Evolutionary conservation across 2,113 vertebrate species (phyloP).

Genomic region (Morone chrysops): DNA sequence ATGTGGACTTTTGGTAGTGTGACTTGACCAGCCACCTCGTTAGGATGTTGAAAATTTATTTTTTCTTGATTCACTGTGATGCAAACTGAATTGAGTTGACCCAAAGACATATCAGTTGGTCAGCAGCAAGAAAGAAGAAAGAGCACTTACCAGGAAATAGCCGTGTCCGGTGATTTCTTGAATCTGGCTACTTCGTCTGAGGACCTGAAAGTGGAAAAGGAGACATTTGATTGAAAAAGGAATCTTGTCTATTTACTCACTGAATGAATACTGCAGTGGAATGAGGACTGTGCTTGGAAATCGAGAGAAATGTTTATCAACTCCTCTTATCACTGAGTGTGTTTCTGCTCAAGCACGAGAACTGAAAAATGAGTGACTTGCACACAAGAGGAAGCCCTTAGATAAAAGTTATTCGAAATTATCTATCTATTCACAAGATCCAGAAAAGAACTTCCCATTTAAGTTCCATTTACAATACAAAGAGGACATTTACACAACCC

Average conservation of each 20-base stretch:
- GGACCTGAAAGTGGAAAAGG: constrained; percentile 18
- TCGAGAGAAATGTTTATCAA: neutral
- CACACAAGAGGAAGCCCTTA: neutral
- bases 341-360: neutral
- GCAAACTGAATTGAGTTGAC: neutral
- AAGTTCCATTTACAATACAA: neutral
- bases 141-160: constrained; percentile 39
- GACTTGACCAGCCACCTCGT: no score
- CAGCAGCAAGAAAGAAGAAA: neutral
- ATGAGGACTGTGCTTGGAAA: neutral
- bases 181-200: neutral
- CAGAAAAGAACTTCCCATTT: neutral
- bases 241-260: neutral
- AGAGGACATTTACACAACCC: neutral
- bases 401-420: neutral
- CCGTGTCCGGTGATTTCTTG: neutral
- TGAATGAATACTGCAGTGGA: neutral
- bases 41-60: neutral
- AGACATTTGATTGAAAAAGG: neutral
- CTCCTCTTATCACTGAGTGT: neutral
- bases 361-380: neutral
- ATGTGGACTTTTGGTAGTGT: no score
- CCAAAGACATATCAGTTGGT: neutral
- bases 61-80: neutral
- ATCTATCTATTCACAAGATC: neutral